Evolutionary conservation across 2,113 vertebrate species (phyloP), one percentile per base, ranked within the genome.

Genomic region (Synodontis membranacea): DNA sequence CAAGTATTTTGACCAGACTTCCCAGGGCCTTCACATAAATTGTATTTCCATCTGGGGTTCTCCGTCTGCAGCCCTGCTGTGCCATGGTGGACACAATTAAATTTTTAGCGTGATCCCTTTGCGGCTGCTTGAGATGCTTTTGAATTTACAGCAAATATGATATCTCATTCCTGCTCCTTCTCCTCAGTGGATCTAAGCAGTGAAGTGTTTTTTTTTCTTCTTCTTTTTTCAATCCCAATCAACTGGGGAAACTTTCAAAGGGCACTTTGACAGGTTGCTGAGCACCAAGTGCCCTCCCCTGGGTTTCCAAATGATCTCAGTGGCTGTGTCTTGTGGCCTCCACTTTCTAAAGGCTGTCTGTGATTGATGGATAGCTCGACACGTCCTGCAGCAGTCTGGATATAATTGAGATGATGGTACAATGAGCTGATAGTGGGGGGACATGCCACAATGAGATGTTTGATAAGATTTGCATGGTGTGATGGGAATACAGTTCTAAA

Each of bases 381-480:
- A 52, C 80, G 80, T 87, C 86, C 80, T 34, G 46, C 54, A 64
- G 86, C 68, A 82, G 86, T 68, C 42, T 25, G 34, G 86, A 76
- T 52, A 83, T 87, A 87, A 83, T 83, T 83, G 68, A 83, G 70
- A 83, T 76, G 50, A 87, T 64, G 19, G 70, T 34, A 75, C 68
- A 39, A 75, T 64, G 80, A 81, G 80, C 68, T 83, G 80, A 86
- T 87, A 66, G 86, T 28, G 5, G 68, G 68, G 17, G 19, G 78
- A 64, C 80, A 64, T 12, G 70, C 54, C 44, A 72, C 70, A 64
- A 48, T 66, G 80, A 76, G 72, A 60, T 52, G 80, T 37, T 46
- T 83, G 80, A 87, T 86, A 81, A 82, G 79, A 86, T 86, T 83
- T 86, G 86, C 86, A 82, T 83, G 74, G 80, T n/a, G 70, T 6